phyloP scores from a whole-genome alignment of 2,113 vertebrate genomes.

The Meleagris gallopavo region DNA sequence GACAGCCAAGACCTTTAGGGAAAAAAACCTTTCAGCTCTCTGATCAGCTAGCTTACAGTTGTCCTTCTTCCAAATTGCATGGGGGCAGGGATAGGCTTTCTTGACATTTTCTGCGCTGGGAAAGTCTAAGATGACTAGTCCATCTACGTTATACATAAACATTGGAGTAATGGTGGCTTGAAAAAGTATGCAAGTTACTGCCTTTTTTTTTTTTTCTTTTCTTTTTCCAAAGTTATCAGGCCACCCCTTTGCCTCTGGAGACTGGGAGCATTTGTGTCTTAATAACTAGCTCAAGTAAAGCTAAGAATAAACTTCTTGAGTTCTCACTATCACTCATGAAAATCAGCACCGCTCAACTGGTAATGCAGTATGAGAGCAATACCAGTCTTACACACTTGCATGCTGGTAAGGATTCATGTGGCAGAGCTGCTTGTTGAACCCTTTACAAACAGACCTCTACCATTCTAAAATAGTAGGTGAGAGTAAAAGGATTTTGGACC shows the following conservation, averaged over 20 bases:
- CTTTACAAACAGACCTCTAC: not conserved
- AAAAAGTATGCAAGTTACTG: not conserved
- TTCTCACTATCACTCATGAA: not conserved
- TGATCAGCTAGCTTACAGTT: not conserved
- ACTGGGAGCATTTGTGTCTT: not conserved
- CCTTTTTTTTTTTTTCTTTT: not conserved
- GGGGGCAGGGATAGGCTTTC: not conserved
- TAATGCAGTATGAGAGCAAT: not conserved
- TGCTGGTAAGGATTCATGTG: not conserved
- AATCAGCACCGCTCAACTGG: not conserved
- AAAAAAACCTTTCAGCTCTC: not conserved
- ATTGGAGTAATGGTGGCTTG: not conserved
- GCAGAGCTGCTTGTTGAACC: not conserved
- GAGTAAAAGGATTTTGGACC: not conserved
- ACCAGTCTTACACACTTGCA: not conserved
- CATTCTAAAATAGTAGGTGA: not conserved
- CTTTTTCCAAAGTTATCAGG: not conserved
- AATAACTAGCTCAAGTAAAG: not conserved
- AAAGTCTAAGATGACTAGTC: not conserved
- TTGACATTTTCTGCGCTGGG: not conserved
- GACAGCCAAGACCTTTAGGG: not conserved
- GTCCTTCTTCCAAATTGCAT: not conserved
- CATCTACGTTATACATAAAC: not conserved
- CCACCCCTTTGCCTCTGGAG: not conserved
- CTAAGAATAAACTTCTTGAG: not conserved